Percentiles rank a stretch among this genome's conserved stretches.
These are phyloP conservation scores for Macrocentrus cingulum DNA, from an alignment of 1,140 invertebrate genomes.

Conservation along the genomic window DNA sequence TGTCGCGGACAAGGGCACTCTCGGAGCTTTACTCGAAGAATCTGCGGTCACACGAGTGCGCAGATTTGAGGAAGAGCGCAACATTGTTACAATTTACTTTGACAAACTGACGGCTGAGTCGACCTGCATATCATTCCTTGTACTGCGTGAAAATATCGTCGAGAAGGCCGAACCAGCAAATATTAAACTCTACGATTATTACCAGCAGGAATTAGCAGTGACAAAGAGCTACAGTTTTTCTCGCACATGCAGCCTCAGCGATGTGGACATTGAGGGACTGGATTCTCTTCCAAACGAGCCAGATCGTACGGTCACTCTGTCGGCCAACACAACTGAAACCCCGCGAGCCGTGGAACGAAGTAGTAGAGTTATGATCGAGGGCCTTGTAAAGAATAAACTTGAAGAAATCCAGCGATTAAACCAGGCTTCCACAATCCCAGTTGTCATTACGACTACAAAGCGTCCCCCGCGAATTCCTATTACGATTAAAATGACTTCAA, in stretches of 20 bases:
- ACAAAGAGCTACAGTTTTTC: conserved; percentile 21
- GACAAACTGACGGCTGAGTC: conserved; percentile 56
- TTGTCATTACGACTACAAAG: not conserved
- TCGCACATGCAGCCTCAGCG: conserved; percentile 39
- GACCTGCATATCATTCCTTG: conserved; percentile 57
- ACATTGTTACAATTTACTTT: conserved; percentile 58
- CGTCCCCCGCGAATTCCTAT: conserved; percentile 8
- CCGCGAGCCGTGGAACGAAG: not conserved
- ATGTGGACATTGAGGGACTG: conserved; percentile 34
- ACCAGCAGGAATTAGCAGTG: conserved; percentile 60
- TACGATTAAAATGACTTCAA: not conserved
- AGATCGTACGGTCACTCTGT: not conserved
- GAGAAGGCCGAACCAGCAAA: conserved; percentile 64
- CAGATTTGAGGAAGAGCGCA: conserved; percentile 59
- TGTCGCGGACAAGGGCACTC: conserved; percentile 58
- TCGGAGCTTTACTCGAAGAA: conserved; percentile 56
- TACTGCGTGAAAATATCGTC: conserved; percentile 50
- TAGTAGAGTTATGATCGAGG: not conserved
- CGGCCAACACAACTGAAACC: not conserved
- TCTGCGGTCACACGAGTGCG: conserved; percentile 53
- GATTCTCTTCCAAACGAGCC: conserved; percentile 27
- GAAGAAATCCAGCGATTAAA: not conserved
- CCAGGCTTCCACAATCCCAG: not conserved
- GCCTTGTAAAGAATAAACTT: not conserved
- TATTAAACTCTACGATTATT: conserved; percentile 72